Conservation (phyloP, 30 jellyfish, hydroid and myxozoan genomes). For the Hydractinia echinata region DNA sequence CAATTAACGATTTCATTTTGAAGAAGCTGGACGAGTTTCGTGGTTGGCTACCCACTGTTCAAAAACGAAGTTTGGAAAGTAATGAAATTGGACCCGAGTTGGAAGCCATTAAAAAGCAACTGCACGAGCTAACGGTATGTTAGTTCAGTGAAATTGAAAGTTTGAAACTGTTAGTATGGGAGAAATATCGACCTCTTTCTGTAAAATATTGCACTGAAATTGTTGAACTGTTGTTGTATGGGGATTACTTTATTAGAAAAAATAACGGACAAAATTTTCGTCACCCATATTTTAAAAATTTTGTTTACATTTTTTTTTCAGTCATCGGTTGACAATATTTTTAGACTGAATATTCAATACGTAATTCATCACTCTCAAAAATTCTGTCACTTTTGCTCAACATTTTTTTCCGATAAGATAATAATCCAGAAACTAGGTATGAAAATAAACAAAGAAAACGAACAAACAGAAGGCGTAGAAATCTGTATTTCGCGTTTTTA, state of each 20-base stretch:
- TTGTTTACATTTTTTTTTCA: background rate
- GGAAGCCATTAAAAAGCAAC: slow-evolving; percentile 62
- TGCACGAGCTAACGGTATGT: slow-evolving; percentile 75
- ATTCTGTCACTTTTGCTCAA: too few relatives aligned
- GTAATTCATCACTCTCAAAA: background rate
- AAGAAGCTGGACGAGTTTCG: slow-evolving; percentile 46
- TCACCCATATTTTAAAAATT: background rate
- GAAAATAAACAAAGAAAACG: background rate
- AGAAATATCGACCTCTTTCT: too few relatives aligned
- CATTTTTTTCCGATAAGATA: too few relatives aligned
- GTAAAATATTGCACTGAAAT: too few relatives aligned
- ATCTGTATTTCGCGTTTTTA: background rate
- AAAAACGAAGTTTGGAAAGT: slow-evolving; percentile 53
- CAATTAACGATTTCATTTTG: slow-evolving; percentile 27
- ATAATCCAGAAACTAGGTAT: background rate
- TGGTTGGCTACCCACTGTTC: slow-evolving; percentile 71
- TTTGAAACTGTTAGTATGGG: too few relatives aligned
- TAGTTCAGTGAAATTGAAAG: too few relatives aligned
- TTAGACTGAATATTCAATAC: background rate
- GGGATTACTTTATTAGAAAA: too few relatives aligned
- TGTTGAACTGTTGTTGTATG: too few relatives aligned
- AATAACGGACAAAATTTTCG: too few relatives aligned
- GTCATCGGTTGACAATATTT: background rate
- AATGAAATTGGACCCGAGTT: slow-evolving; percentile 77
- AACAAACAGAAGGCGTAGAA: background rate